Evolutionary conservation across 2,797 vertebrate genomes (phyloP).

Genomic region (Morelia viridis): DNA sequence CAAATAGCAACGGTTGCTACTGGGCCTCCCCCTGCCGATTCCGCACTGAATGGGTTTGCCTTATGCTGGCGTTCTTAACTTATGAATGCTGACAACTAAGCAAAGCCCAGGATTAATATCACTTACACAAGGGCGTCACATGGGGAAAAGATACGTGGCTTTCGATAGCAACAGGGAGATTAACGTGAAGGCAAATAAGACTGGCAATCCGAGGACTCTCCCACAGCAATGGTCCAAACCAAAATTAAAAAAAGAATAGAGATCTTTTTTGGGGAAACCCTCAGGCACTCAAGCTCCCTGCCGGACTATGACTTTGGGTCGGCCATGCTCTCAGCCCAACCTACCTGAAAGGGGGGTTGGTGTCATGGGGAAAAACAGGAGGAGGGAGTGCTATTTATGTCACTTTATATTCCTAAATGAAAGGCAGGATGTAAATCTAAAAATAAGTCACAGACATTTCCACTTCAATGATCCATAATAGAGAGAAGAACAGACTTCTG

Average conservation of each 20-base stretch:
- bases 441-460: too few species aligned
- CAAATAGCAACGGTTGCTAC: constrained; percentile 77
- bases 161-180: constrained; percentile 57
- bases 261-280: background rate
- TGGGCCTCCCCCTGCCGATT: constrained; percentile 48
- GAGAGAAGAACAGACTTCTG: background rate
- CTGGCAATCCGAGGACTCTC: constrained; percentile 48
- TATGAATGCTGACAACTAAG: constrained; percentile 57
- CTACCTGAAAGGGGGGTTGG: too few species aligned
- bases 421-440: too few species aligned
- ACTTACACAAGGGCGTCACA: constrained; percentile 50
- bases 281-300: background rate
- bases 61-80: constrained; percentile 61
- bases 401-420: too few species aligned
- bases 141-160: constrained; percentile 50
- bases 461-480: background rate
- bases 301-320: too few species aligned
- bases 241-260: background rate
- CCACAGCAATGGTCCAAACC: background rate
- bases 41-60: constrained; percentile 58
- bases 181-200: constrained; percentile 40
- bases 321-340: too few species aligned
- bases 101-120: constrained; percentile 58
- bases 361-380: too few species aligned
- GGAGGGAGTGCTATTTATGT: too few species aligned